Evolutionary conservation across 2,797 vertebrate genomes (phyloP).

Genomic region (Characodon lateralis): DNA sequence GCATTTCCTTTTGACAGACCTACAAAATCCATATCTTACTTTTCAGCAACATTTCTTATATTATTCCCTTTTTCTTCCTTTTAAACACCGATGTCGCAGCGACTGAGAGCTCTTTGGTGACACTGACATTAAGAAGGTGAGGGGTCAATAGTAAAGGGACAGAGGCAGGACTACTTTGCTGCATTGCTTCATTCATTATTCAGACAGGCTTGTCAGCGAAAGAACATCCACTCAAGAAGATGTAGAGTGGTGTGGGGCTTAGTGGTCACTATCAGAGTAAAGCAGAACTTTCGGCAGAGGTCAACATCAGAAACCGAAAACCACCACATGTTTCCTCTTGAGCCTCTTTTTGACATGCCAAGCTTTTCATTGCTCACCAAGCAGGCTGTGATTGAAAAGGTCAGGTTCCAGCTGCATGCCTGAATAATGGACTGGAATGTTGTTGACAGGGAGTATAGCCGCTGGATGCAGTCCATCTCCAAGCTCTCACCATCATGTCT

Average conservation of each 20-base stretch:
- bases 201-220: conserved; percentile 62
- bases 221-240: conserved; percentile 65
- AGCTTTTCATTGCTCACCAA: conserved; percentile 35
- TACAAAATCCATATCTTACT: conserved; percentile 39
- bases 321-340: conserved; percentile 9
- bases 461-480: conserved; percentile 23
- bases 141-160: conserved; percentile 57
- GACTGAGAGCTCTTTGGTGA: conserved; percentile 16
- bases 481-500: conserved; percentile 18
- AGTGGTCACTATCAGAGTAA: conserved; percentile 38
- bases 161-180: conserved; percentile 49
- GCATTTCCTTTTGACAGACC: conserved; percentile 42
- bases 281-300: conserved; percentile 58
- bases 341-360: conserved; percentile 17
- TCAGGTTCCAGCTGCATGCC: conserved; percentile 42
- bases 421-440: conserved; percentile 44
- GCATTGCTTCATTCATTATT: conserved; percentile 76
- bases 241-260: conserved; percentile 35
- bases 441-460: conserved; percentile 41
- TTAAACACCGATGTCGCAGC: conserved; percentile 9
- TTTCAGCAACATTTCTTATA: conserved; percentile 39
- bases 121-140: conserved; percentile 66
- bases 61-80: conserved; percentile 10
- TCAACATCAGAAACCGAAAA: conserved; percentile 33
- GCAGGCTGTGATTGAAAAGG: conserved; percentile 45